These are phyloP conservation scores for Andrena fulva DNA, from an alignment of 2,888 invertebrate genomes.

Conservation along the genomic window DNA sequence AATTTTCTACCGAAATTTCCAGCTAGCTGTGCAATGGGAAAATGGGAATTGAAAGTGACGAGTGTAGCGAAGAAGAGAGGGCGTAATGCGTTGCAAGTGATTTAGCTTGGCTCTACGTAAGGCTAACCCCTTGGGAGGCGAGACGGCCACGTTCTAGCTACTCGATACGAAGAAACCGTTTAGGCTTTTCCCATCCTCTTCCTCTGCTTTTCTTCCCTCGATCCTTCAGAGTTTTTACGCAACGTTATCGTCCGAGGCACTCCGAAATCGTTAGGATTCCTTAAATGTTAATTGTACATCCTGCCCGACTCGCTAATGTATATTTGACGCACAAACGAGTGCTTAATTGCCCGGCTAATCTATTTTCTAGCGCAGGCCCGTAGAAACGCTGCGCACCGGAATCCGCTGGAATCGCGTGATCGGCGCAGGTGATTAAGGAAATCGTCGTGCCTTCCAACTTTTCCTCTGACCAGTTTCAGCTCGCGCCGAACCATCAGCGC, in stretches of 20 bases:
- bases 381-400: neutral
- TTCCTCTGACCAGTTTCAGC: neutral
- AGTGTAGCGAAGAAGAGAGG: too few relatives aligned
- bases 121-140: too few relatives aligned
- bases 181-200: too few relatives aligned
- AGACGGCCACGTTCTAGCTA: too few relatives aligned
- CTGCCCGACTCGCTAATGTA: slow-evolving; percentile 14
- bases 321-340: slow-evolving; percentile 34
- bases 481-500: neutral
- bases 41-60: neutral
- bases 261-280: neutral
- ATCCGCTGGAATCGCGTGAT: slow-evolving; percentile 5
- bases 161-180: too few relatives aligned
- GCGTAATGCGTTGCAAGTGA: too few relatives aligned
- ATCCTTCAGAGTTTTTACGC: neutral
- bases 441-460: neutral
- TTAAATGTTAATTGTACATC: neutral
- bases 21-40: too few relatives aligned
- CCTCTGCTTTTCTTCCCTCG: neutral
- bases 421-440: neutral
- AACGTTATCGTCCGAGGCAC: neutral
- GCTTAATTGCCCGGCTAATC: slow-evolving; percentile 37
- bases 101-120: too few relatives aligned
- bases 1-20: too few relatives aligned
- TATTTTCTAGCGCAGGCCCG: neutral